Evolutionary conservation across 1,140 invertebrate species (phyloP).

Genomic region (Octopus sinensis): DNA sequence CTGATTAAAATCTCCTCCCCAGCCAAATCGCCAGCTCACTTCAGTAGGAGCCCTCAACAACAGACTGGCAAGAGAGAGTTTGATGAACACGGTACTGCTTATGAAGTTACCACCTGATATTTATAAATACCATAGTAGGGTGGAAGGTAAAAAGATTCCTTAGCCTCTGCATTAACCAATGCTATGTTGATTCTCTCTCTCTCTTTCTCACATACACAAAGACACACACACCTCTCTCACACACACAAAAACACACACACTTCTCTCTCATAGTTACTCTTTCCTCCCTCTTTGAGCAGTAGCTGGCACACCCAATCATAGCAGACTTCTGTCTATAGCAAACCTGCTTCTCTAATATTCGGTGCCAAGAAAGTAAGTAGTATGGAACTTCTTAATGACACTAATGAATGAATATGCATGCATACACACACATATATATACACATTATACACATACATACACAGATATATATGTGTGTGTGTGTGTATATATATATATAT

Average conservation of each 20-base stretch:
- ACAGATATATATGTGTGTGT: not conserved
- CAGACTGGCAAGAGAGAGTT: no score
- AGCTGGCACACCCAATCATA: no score
- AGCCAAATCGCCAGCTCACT: no score
- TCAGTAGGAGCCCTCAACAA: no score
- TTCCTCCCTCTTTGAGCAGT: no score
- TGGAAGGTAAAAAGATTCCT: not conserved
- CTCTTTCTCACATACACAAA: not conserved
- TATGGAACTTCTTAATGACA: not conserved
- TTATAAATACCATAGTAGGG: no score
- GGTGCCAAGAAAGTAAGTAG: no score
- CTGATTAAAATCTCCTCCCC: no score
- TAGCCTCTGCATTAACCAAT: conserved; percentile 1
- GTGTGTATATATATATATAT: not conserved
- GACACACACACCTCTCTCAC: not conserved
- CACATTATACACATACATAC: not conserved
- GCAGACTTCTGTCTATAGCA: no score
- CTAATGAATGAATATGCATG: not conserved
- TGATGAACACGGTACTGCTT: no score
- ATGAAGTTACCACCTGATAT: no score
- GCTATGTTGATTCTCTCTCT: not conserved
- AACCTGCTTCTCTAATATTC: no score
- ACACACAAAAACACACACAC: not conserved
- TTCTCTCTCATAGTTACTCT: not conserved
- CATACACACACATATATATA: not conserved